Evolutionary conservation across 2,113 vertebrate genomes (phyloP), one percentile per base, ranked within the genome.

Genomic region (Onychostruthus taczanowskii): DNA sequence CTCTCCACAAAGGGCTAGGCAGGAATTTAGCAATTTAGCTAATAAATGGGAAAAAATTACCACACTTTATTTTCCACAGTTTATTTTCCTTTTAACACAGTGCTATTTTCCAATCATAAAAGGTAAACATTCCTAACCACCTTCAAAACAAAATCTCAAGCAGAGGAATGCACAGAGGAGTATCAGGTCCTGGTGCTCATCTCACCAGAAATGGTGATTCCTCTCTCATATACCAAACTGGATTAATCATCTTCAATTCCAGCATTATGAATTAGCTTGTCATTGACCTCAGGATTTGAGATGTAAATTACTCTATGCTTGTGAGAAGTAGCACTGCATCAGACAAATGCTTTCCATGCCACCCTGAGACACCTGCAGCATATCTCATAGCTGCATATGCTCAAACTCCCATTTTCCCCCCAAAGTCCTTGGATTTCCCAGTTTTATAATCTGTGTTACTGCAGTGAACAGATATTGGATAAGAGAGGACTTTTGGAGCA

Each of bases 351-450:
- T 81, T 66, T 86, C 58, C 66, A 27, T 10, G 16, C 28, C 84
- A 44, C 50, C 16, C 64, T 44, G 62, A 79, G 56, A 64, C 39
- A 44, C 15, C 28, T 31, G 17, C 24, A 86, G 23, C 19, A 2
- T 14, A 21, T 21, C 47, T 61, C 7, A 0, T 23, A 56, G 43
- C 33, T 66, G 43, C 10, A 1, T 27, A 16, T 6, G 26, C 39
- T 50, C 1, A 0, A 59, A 24, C 37, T 75, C 69, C 21, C 9
- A 5, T 33, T 59, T 78, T 4, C 5, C 22, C 11, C 19, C 0
- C 0, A 20, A 59, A 62, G 12, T 9, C 8, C 31, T 56, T 19
- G 7, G 14, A n/a, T 69, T 37, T 53, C 56, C 7, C 20, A 68
- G 26, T 37, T 58, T 80, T 20, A 41, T 22, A 13, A 43, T 13